Conservation (phyloP, 2,888 invertebrate species). For the Lamellibrachia columna region DNA sequence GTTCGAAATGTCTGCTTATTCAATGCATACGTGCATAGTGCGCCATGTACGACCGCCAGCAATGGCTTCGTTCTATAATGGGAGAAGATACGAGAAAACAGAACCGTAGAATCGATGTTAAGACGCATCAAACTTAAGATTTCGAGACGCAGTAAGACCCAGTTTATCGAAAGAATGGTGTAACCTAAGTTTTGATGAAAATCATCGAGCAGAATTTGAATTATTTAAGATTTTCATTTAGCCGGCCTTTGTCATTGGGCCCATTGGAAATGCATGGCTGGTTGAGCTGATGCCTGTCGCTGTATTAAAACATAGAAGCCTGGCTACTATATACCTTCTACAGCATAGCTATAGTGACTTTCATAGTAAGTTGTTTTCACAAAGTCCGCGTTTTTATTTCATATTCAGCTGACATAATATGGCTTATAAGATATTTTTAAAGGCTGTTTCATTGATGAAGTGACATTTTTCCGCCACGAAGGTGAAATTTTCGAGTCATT, state of each 20-base stretch:
- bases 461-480: conserved; percentile 50
- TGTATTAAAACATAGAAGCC: conserved; percentile 32
- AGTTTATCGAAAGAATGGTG: background rate
- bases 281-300: conserved; percentile 23
- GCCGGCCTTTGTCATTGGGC: conserved; percentile 39
- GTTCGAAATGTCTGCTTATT: conserved; percentile 12
- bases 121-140: background rate
- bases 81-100: conserved; percentile 1
- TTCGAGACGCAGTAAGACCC: background rate
- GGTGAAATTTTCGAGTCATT: conserved; percentile 54
- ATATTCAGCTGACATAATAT: conserved; percentile 6
- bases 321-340: conserved; percentile 19
- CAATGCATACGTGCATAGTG: background rate
- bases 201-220: conserved; percentile 25
- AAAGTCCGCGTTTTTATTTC: background rate
- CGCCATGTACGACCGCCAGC: conserved; percentile 16
- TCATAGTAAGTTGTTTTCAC: background rate
- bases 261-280: conserved; percentile 31
- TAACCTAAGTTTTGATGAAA: conserved; percentile 27
- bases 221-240: conserved; percentile 25
- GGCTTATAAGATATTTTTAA: conserved; percentile 49
- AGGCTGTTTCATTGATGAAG: conserved; percentile 60
- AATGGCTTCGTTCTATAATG: conserved; percentile 16
- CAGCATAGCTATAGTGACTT: conserved; percentile 12
- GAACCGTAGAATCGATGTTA: background rate